A percentile compares a stretch with the other conserved stretches of the same genome.
phyloP scores from a whole-genome alignment of 1,140 invertebrate species.

The Musca domestica region DNA sequence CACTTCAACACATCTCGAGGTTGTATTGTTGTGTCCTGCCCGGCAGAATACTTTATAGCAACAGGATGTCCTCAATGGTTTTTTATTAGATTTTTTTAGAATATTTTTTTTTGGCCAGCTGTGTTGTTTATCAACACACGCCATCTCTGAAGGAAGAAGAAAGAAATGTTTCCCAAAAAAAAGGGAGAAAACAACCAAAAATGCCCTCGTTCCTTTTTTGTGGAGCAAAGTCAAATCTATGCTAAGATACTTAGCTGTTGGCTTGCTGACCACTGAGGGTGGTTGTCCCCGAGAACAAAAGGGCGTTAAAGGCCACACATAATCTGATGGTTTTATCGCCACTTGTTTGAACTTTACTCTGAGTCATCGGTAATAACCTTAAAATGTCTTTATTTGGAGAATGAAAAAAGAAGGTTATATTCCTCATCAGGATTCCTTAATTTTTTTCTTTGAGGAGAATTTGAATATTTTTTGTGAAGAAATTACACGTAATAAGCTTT shows the following conservation, averaged over 20 bases:
- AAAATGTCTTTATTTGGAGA: constrained; percentile 46
- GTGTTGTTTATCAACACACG: constrained; percentile 26
- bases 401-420: constrained; percentile 8
- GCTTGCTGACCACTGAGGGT: not conserved
- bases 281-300: not conserved
- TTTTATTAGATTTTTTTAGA: constrained; percentile 21
- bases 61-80: constrained; percentile 25
- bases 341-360: constrained; percentile 31
- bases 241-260: too few species aligned
- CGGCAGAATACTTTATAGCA: constrained; percentile 22
- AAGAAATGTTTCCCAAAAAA: constrained; percentile 6
- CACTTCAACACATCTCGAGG: constrained; percentile 15
- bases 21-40: constrained; percentile 13
- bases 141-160: constrained; percentile 13
- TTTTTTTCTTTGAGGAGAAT: too few species aligned
- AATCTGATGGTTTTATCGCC: constrained; percentile 53
- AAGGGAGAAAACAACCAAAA: not conserved
- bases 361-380: constrained; percentile 8
- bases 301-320: constrained; percentile 24
- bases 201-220: too few species aligned
- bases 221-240: too few species aligned
- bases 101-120: constrained; percentile 12
- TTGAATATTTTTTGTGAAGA: not conserved
- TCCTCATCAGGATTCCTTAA: too few species aligned
- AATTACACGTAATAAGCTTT: too few species aligned